phyloP scores from a whole-genome alignment of 2,888 invertebrate species.

The Timandra comae region DNA sequence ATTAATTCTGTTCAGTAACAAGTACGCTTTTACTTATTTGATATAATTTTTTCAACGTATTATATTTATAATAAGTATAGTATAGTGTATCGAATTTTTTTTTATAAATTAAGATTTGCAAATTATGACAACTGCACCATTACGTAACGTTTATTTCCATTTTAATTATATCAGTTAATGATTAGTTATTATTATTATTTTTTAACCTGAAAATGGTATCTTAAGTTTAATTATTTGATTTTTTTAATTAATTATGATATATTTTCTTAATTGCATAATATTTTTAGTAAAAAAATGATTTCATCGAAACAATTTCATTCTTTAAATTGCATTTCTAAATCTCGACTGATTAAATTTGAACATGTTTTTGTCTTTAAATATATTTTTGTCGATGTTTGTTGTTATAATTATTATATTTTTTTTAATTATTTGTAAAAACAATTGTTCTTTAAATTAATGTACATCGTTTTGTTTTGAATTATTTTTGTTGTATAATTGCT shows the following conservation, averaged over 20 bases:
- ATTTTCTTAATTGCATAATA: slow-evolving; percentile 59
- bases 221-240: slow-evolving; percentile 50
- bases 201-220: slow-evolving; percentile 49
- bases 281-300: slow-evolving; percentile 55
- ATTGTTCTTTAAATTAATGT: slow-evolving; percentile 86
- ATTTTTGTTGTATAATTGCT: slow-evolving; percentile 86
- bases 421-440: slow-evolving; percentile 83
- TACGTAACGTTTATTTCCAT: slow-evolving; percentile 38
- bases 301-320: slow-evolving; percentile 56
- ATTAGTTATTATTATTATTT: slow-evolving; percentile 33
- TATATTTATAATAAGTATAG: slow-evolving; percentile 73
- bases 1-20: slow-evolving; percentile 47
- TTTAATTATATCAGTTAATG: slow-evolving; percentile 37
- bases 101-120: slow-evolving; percentile 58
- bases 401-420: slow-evolving; percentile 79
- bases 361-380: slow-evolving; percentile 76
- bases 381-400: slow-evolving; percentile 78
- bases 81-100: slow-evolving; percentile 58
- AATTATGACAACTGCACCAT: slow-evolving; percentile 68
- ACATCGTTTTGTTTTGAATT: slow-evolving; percentile 86
- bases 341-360: slow-evolving; percentile 73
- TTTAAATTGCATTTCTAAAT: slow-evolving; percentile 75
- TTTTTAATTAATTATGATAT: slow-evolving; percentile 26
- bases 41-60: slow-evolving; percentile 70
- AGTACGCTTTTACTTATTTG: slow-evolving; percentile 73